phyloP scores from a whole-genome alignment of 2,888 invertebrate genomes.

The Leptinotarsa haldemani region DNA sequence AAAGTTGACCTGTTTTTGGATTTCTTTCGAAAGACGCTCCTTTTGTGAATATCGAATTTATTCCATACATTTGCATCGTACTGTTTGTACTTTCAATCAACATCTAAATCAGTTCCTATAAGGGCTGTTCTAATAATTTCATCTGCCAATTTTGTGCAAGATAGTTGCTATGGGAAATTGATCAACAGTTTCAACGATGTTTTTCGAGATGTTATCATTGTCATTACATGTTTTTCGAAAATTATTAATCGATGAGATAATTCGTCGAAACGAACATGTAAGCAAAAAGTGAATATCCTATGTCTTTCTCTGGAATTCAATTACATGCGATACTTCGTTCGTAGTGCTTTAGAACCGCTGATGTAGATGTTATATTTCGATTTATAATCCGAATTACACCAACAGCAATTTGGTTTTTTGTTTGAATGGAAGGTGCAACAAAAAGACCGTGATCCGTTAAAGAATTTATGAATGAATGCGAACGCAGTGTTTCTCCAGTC shows the following conservation, averaged over 20 bases:
- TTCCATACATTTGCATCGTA: too few species aligned
- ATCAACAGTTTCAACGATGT: not conserved
- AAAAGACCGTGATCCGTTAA: slow-evolving; percentile 45
- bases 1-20: too few species aligned
- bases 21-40: too few species aligned
- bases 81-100: too few species aligned
- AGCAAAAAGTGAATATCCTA: slow-evolving; percentile 4
- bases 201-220: not conserved
- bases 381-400: slow-evolving; percentile 35
- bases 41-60: too few species aligned
- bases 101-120: too few species aligned
- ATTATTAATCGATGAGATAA: not conserved
- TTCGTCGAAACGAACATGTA: not conserved
- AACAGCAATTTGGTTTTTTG: slow-evolving; percentile 46
- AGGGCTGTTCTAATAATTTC: too few species aligned
- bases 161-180: not conserved
- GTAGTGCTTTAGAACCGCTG: not conserved
- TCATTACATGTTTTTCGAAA: not conserved
- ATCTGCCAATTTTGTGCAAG: too few species aligned
- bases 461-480: slow-evolving; percentile 50
- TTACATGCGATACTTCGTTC: slow-evolving; percentile 6
- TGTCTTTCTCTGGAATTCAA: slow-evolving; percentile 7
- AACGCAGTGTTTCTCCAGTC: slow-evolving; percentile 30
- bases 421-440: slow-evolving; percentile 42
- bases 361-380: slow-evolving; percentile 34